Evolutionary conservation across 1,140 invertebrate species (phyloP).

Genomic region (Hydropsyche tenuis): DNA sequence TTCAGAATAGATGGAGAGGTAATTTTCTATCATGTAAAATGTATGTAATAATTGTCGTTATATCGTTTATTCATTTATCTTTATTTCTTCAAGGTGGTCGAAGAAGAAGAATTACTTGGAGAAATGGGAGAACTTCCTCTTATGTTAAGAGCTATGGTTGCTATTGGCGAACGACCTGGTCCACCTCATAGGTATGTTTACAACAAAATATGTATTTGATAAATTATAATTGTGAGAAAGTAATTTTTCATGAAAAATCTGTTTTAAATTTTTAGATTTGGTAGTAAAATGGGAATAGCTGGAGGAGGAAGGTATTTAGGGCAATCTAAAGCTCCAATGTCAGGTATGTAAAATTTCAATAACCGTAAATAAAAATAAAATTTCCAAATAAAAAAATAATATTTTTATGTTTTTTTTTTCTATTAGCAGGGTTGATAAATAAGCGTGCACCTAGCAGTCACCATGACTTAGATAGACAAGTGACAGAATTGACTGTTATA

Average conservation of each 20-base stretch:
- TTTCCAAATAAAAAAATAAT: background rate
- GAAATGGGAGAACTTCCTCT: constrained; percentile 61
- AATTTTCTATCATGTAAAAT: constrained; percentile 13
- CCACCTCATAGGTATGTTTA: constrained; percentile 51
- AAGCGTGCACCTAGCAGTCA: constrained; percentile 24
- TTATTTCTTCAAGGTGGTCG: constrained; percentile 41
- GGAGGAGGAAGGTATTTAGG: constrained; percentile 55
- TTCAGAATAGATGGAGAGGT: constrained; percentile 62
- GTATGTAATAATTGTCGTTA: background rate
- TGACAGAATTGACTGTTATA: constrained; percentile 56
- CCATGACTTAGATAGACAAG: constrained; percentile 47
- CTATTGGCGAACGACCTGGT: constrained; percentile 57
- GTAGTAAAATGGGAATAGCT: constrained; percentile 57
- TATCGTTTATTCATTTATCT: constrained; percentile 6
- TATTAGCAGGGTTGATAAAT: constrained; percentile 36
- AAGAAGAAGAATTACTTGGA: constrained; percentile 53
- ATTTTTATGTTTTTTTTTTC: constrained; percentile 11
- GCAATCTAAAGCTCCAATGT: constrained; percentile 45
- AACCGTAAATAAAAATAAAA: background rate
- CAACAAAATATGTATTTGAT: background rate
- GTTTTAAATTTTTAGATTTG: constrained; percentile 52
- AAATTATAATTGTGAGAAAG: background rate
- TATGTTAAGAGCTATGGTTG: constrained; percentile 62
- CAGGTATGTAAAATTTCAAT: constrained; percentile 41
- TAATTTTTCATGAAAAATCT: background rate